Conservation (phyloP, 2,113 vertebrate genomes). For the Lucifuga dentata region DNA sequence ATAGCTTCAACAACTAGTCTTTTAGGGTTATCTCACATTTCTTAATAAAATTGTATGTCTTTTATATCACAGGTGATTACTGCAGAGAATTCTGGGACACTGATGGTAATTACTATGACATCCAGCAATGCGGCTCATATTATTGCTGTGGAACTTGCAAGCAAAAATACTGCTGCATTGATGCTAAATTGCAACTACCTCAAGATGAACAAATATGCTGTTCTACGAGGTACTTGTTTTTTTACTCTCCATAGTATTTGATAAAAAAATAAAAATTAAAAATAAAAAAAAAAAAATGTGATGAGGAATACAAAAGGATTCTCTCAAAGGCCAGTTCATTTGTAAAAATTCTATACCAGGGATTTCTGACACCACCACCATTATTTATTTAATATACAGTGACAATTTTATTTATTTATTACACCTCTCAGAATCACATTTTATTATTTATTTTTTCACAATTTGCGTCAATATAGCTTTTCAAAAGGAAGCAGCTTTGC, state of each 20-base stretch:
- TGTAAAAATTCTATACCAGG: too few species aligned
- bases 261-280: too few species aligned
- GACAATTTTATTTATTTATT: background rate
- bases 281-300: too few species aligned
- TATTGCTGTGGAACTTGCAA: constrained; percentile 54
- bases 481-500: fast-evolving
- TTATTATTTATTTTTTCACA: background rate
- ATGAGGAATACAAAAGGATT: too few species aligned
- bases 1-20: too few species aligned
- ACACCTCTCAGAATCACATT: background rate
- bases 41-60: background rate
- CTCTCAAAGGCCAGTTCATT: too few species aligned
- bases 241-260: too few species aligned
- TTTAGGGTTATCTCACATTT: background rate
- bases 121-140: background rate
- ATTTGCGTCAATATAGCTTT: fast-evolving
- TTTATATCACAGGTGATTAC: constrained; percentile 24
- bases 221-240: background rate
- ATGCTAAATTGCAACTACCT: background rate
- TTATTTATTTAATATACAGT: too few species aligned
- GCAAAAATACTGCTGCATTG: constrained; percentile 42
- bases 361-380: too few species aligned
- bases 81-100: background rate
- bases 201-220: background rate
- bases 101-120: fast-evolving